Evolutionary conservation across 2,797 vertebrate species (phyloP).

Genomic region (Hydrophis major): DNA sequence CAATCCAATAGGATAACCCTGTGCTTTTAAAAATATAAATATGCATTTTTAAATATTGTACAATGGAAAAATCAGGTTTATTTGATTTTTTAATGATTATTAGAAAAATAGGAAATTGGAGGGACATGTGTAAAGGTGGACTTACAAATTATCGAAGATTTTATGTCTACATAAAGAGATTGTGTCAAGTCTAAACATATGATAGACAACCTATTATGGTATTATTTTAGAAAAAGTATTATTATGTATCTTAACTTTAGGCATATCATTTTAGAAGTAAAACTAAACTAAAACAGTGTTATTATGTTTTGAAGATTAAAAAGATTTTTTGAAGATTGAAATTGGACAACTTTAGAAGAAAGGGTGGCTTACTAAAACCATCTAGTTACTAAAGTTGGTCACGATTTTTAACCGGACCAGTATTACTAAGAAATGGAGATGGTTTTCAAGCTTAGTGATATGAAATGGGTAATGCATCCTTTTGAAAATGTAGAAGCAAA

Average conservation of each 20-base stretch:
- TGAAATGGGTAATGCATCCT: slow-evolving; percentile 27
- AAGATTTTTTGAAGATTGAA: background rate
- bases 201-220: background rate
- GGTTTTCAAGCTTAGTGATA: slow-evolving; percentile 20
- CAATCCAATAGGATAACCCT: background rate
- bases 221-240: background rate
- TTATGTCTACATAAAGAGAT: background rate
- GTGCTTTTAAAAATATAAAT: slow-evolving; percentile 26
- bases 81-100: background rate
- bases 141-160: background rate
- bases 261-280: background rate
- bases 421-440: slow-evolving; percentile 28
- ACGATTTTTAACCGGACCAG: slow-evolving; percentile 28
- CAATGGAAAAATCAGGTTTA: background rate
- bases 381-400: slow-evolving; percentile 14
- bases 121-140: background rate
- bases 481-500: slow-evolving; percentile 25
- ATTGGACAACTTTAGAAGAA: slow-evolving; percentile 20
- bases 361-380: background rate
- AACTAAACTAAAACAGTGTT: background rate
- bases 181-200: background rate
- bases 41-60: slow-evolving; percentile 17
- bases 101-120: background rate
- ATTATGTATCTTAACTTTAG: background rate
- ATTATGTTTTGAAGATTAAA: slow-evolving; percentile 21